phyloP scores from a whole-genome alignment of 2,888 invertebrate genomes.

The Germaria angustata region DNA sequence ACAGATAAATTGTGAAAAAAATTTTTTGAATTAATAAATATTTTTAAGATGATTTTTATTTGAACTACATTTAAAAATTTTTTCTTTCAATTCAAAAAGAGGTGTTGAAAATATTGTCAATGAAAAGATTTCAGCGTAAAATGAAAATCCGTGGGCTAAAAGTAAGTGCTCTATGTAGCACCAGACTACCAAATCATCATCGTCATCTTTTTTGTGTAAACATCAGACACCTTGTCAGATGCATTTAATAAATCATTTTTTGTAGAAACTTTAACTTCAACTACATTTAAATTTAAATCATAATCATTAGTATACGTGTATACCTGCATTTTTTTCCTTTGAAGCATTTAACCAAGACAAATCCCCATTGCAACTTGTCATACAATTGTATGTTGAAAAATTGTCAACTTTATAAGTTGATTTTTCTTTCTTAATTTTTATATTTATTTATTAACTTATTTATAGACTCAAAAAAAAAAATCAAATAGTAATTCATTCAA shows the following conservation, averaged over 20 bases:
- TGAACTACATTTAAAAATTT: constrained; percentile 12
- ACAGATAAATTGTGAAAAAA: constrained; percentile 6
- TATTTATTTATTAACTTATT: neutral
- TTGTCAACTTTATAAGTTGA: constrained; percentile 42
- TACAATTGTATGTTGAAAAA: constrained; percentile 25
- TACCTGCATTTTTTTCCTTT: neutral
- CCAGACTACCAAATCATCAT: constrained; percentile 45
- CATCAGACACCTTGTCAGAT: constrained; percentile 44
- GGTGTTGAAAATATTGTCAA: constrained; percentile 51
- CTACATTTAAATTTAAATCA: constrained; percentile 19
- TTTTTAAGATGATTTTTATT: constrained; percentile 6
- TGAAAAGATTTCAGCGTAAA: constrained; percentile 19
- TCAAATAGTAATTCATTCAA: constrained; percentile 36
- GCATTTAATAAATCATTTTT: constrained; percentile 56
- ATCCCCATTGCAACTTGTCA: constrained; percentile 49
- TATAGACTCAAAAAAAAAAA: neutral
- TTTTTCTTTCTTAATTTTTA: constrained; percentile 20
- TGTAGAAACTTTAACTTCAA: constrained; percentile 17
- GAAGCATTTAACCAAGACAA: neutral
- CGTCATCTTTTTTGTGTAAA: constrained; percentile 29
- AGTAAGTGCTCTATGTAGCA: neutral
- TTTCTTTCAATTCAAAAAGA: constrained; percentile 6
- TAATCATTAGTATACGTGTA: neutral
- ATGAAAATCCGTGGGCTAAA: constrained; percentile 42
- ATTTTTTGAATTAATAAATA: neutral